phyloP scores from a whole-genome alignment of 2,888 invertebrate genomes.

The Nomada ruficornis region DNA sequence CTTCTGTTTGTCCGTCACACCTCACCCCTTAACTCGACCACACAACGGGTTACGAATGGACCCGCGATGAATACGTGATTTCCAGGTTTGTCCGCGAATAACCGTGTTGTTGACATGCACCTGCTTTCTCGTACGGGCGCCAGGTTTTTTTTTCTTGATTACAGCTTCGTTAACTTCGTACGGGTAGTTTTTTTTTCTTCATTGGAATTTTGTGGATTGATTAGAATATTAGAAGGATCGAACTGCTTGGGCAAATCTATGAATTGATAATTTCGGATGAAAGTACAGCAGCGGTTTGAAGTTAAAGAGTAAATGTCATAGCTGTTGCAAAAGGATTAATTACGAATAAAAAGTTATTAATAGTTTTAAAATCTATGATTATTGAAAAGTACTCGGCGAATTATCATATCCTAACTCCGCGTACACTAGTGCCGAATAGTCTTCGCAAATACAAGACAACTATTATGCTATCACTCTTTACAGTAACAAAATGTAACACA shows the following conservation, averaged over 20 bases:
- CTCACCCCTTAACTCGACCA: slow-evolving; percentile 67
- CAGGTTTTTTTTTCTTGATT: slow-evolving; percentile 57
- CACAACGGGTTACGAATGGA: slow-evolving; percentile 73
- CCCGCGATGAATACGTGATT: slow-evolving; percentile 76
- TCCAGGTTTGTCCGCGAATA: slow-evolving; percentile 57
- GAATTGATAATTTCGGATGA: background rate
- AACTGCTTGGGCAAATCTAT: no score
- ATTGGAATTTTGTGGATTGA: no score
- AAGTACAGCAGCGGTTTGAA: background rate
- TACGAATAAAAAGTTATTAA: no score
- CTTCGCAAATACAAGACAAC: no score
- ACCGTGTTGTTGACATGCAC: slow-evolving; percentile 62
- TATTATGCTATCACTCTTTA: no score
- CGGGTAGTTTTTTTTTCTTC: background rate
- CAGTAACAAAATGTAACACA: no score
- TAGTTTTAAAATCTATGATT: no score
- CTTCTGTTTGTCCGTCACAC: slow-evolving; percentile 37
- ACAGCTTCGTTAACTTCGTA: slow-evolving; percentile 55
- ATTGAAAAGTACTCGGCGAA: no score
- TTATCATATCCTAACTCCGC: no score
- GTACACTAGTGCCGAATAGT: no score
- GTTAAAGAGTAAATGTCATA: background rate
- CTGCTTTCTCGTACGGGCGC: slow-evolving; percentile 50
- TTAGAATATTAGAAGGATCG: no score
- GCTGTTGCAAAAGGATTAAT: no score